Conservation (phyloP, 1,140 invertebrate genomes). For the Antheraea pernyi region DNA sequence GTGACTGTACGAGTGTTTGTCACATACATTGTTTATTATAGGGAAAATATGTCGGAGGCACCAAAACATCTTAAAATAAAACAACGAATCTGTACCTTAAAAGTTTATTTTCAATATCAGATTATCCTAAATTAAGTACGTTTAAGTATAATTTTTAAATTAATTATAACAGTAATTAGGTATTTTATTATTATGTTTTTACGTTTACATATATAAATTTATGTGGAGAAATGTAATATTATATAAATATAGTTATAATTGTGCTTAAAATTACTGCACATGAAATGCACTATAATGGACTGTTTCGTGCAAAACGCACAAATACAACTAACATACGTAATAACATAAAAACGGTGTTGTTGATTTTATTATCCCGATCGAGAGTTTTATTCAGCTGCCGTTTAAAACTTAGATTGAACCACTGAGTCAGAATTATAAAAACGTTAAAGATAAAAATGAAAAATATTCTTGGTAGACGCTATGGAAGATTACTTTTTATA, state of each 20-base stretch:
- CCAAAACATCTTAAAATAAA: conserved; percentile 21
- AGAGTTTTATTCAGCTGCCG: background rate
- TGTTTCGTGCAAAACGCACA: conserved; percentile 31
- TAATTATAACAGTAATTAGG: conserved; percentile 72
- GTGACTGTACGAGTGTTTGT: background rate
- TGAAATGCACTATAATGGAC: conserved; percentile 75
- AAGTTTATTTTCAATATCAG: conserved; percentile 73
- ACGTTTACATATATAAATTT: conserved; percentile 48
- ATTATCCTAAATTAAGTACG: conserved; percentile 74
- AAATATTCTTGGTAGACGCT: background rate
- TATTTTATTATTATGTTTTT: conserved; percentile 65
- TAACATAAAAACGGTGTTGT: background rate
- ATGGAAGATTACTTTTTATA: too few species aligned
- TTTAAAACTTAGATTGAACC: background rate
- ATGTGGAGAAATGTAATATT: background rate
- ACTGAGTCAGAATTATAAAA: background rate
- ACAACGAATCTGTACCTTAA: conserved; percentile 56
- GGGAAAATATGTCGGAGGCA: background rate
- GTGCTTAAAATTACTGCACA: conserved; percentile 73
- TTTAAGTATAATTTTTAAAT: conserved; percentile 68
- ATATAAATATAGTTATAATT: conserved; percentile 40
- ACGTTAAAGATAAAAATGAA: background rate
- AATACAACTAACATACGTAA: conserved; percentile 1
- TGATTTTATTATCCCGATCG: background rate
- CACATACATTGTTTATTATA: background rate